These are phyloP conservation scores for Papio anubis DNA, from an alignment of 2,113 vertebrate species.

Conservation along the genomic window DNA sequence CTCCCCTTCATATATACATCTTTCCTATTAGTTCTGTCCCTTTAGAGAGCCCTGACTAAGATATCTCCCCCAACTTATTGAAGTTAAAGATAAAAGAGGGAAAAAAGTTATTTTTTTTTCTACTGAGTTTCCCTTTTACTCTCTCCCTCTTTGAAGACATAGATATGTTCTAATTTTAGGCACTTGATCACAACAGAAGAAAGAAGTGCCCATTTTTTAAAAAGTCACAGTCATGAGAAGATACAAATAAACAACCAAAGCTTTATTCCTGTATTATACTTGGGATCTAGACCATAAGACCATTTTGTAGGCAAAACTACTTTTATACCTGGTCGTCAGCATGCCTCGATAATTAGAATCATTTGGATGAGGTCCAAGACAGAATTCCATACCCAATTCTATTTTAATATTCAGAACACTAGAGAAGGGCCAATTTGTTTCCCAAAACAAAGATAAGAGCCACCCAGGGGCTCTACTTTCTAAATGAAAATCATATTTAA, in stretches of 20 bases:
- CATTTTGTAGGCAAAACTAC: slow-evolving; percentile 58
- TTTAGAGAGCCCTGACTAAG: too few relatives aligned
- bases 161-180: slow-evolving; percentile 36
- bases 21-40: too few relatives aligned
- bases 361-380: slow-evolving; percentile 67
- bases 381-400: slow-evolving; percentile 66
- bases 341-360: slow-evolving; percentile 63
- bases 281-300: slow-evolving; percentile 2
- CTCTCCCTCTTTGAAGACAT: slow-evolving; percentile 30
- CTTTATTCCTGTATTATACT: slow-evolving; percentile 11
- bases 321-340: slow-evolving; percentile 56
- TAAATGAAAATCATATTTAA: slow-evolving; percentile 73
- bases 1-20: too few relatives aligned
- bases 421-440: slow-evolving; percentile 68
- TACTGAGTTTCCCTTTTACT: slow-evolving; percentile 22
- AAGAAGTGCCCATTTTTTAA: neutral
- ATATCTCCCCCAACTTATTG: neutral
- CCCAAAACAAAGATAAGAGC: slow-evolving; percentile 74
- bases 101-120: neutral
- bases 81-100: slow-evolving; percentile 10
- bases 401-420: slow-evolving; percentile 68
- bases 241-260: slow-evolving; percentile 39
- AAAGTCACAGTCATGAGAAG: neutral
- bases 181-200: slow-evolving; percentile 35
- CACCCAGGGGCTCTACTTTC: slow-evolving; percentile 67